Conservation (phyloP, 2,113 vertebrate species). For the Mesoclemmys tuberculata region DNA sequence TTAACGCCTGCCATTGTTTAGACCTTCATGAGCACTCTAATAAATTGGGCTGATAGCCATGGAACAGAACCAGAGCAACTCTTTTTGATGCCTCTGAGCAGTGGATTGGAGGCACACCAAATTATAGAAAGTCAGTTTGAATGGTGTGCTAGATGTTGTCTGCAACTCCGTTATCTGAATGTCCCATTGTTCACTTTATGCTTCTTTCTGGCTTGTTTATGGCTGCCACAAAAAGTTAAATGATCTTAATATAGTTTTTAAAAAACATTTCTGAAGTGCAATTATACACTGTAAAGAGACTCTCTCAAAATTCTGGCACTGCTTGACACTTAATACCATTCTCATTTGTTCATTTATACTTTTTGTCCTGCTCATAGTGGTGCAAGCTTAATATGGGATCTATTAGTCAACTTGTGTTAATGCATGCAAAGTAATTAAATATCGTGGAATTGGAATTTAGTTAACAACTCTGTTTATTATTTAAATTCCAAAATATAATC, state of each 20-base stretch:
- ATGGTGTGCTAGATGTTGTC: not conserved
- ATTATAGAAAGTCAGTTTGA: not conserved
- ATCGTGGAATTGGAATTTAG: not conserved
- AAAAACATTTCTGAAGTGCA: not conserved
- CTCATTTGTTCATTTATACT: not conserved
- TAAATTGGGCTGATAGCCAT: not conserved
- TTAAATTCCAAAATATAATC: not conserved
- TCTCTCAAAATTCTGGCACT: not conserved
- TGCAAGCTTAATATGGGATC: not conserved
- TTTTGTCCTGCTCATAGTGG: not conserved
- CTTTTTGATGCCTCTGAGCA: not conserved
- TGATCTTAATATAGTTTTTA: not conserved
- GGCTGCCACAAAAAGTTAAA: not conserved
- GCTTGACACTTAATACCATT: rapidly evolving
- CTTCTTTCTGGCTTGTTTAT: not conserved
- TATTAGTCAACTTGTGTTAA: not conserved
- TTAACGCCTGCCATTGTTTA: not conserved
- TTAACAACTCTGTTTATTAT: not conserved
- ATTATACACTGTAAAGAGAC: not conserved
- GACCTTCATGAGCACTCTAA: not conserved
- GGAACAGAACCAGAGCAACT: not conserved
- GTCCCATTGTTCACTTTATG: not conserved
- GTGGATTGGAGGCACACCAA: not conserved
- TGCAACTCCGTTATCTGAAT: not conserved
- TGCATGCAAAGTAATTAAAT: not conserved